These are phyloP conservation scores for Andrena dorsata DNA, from an alignment of 2,888 invertebrate species.

Conservation along the genomic window DNA sequence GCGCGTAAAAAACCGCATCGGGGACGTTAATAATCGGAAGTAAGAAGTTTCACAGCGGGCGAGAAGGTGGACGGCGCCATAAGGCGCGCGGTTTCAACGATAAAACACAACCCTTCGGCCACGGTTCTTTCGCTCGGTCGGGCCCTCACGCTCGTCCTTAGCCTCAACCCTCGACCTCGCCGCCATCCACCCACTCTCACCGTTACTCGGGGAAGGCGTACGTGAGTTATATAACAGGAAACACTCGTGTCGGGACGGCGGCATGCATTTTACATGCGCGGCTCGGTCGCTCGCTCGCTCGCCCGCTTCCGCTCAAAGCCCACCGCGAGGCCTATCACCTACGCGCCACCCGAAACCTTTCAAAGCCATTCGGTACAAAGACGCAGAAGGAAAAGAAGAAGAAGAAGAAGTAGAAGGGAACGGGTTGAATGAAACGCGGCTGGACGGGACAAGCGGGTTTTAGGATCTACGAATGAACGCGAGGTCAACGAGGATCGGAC, in stretches of 20 bases:
- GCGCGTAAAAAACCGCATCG: constrained; percentile 22
- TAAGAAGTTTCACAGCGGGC: constrained; percentile 50
- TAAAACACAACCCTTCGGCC: constrained; percentile 48
- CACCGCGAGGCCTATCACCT: constrained; percentile 50
- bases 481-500: constrained; percentile 6
- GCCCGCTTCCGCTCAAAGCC: constrained; percentile 47
- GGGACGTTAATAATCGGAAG: constrained; percentile 59
- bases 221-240: constrained; percentile 63
- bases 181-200: constrained; percentile 20
- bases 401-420: constrained; percentile 23
- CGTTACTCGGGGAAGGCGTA: constrained; percentile 36
- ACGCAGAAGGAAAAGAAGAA: constrained; percentile 27
- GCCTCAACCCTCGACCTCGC: constrained; percentile 15
- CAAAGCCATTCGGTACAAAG: constrained; percentile 3
- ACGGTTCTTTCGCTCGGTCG: neutral
- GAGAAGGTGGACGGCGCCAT: constrained; percentile 50
- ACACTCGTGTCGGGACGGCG: constrained; percentile 40
- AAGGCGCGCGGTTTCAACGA: constrained; percentile 59
- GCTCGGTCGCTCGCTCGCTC: constrained; percentile 38
- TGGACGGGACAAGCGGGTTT: constrained; percentile 12
- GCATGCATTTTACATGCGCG: constrained; percentile 72
- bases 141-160: neutral
- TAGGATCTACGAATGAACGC: constrained; percentile 32
- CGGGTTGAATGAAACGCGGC: constrained; percentile 33
- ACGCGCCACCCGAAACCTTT: constrained; percentile 45